phyloP scores from a whole-genome alignment of 2,113 vertebrate genomes.

The Rhagologus leucostigma region DNA sequence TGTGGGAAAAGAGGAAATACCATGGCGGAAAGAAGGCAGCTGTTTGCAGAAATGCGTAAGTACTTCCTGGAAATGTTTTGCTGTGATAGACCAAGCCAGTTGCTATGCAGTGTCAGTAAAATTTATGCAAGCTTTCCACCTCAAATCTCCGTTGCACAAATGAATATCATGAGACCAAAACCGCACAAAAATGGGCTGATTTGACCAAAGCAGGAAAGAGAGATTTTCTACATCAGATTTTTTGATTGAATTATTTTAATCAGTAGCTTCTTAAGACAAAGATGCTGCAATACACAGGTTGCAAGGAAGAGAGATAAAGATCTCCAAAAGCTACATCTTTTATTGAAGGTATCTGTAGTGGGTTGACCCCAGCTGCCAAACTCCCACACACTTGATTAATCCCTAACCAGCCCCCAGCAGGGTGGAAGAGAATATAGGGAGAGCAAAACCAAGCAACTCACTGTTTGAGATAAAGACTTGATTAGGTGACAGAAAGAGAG shows the following conservation, averaged over 20 bases:
- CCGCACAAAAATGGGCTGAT: not conserved
- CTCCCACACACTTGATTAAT: not conserved
- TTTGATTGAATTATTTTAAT: not conserved
- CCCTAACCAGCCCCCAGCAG: accelerated
- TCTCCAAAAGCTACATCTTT: not conserved
- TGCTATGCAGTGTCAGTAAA: not conserved
- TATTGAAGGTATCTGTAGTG: not conserved
- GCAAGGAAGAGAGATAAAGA: not conserved
- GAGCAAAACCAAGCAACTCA: not conserved
- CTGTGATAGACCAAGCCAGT: slow-evolving; percentile 19
- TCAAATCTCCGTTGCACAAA: not conserved
- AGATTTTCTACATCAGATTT: not conserved
- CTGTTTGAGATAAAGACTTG: not conserved
- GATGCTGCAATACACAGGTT: not conserved
- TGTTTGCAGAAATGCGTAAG: slow-evolving; percentile 99
- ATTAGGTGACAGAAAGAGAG: not conserved
- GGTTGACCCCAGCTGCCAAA: not conserved
- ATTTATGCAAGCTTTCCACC: not conserved
- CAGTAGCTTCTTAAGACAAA: not conserved
- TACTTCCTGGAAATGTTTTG: slow-evolving; percentile 54
- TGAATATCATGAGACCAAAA: not conserved
- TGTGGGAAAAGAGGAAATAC: slow-evolving; percentile 84
- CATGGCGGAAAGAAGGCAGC: slow-evolving; percentile 99
- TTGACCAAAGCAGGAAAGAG: not conserved
- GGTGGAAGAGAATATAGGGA: not conserved